Base-by-base conservation (phyloP, 2,888 invertebrate species). In the Venustoraphidia nigricollis region DNA sequence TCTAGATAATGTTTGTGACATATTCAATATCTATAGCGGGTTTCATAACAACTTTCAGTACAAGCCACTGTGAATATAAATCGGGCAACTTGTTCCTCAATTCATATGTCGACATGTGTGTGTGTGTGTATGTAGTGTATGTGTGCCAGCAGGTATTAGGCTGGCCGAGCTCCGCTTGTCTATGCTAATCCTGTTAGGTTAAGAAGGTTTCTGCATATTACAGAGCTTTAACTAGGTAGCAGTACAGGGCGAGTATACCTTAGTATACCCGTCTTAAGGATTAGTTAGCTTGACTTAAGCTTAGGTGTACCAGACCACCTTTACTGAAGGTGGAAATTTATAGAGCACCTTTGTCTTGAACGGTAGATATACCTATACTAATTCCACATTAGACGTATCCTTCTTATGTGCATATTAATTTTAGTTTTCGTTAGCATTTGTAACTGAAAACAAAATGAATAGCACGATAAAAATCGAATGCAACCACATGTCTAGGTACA, bases 181-280 rank as follows among this genome's bases (percentile, higher is more conserved):
- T 70, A 68, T 73, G 76, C 73, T 78, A 77, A 78, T 78, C 77
- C 75, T 76, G 77, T 77, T 78, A 77, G 76, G 75, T 74, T 77
- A 78, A 77, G 77, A 77, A 76, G 77, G 76, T 77, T 77, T 77
- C 76, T 74, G 75, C 76, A 76, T 76, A 77, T 77, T 76, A 77
- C 73, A 71, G 63, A 75, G 76, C 74, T 76, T 75, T 75, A 74
- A 62, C 60, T 60, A 58, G 61, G 14, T 38, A 65, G 62, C 60
- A 61, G 62, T 62, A 61, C 61, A 59, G 45, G 27, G 34, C 27
- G 43, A 11, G 11, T 59, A 59, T 58, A 59, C 58, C 70, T 27
- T 27, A 27, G 27, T 27, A 27, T 27, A 27, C 70, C 67, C 74
- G 76, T 75, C 76, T 76, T 76, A 75, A 71, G 75, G 76, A 77